phyloP scores from a whole-genome alignment of 2,888 invertebrate species.

The Phytoseiulus persimilis region DNA sequence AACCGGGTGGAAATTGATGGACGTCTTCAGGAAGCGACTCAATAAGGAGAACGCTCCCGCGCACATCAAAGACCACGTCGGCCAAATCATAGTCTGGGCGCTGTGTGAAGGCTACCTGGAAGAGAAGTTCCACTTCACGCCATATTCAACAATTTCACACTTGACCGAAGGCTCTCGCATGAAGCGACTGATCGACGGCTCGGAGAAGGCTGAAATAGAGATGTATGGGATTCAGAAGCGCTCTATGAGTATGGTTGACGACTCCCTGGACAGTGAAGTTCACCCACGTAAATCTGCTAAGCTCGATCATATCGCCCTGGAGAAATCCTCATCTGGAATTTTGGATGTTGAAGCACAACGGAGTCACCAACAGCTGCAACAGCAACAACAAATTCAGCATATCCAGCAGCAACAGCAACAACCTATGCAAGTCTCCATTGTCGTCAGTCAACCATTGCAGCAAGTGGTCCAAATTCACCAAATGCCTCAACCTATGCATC shows the following conservation, averaged over 20 bases:
- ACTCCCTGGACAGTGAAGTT: neutral
- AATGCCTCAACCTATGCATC: conserved; percentile 16
- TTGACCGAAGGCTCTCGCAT: conserved; percentile 15
- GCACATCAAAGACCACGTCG: conserved; percentile 13
- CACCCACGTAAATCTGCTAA: neutral
- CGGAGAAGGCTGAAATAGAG: neutral
- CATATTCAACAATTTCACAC: conserved; percentile 22
- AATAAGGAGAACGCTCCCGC: conserved; percentile 28
- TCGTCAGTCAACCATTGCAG: neutral
- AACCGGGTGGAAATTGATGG: conserved; percentile 32
- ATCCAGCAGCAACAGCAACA: conserved; percentile 13
- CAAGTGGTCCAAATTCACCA: conserved; percentile 26
- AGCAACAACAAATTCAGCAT: neutral
- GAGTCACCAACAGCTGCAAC: neutral
- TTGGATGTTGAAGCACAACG: neutral
- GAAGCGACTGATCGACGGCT: conserved; percentile 16
- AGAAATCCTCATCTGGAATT: neutral
- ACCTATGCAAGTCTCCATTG: conserved; percentile 6
- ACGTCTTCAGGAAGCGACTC: conserved; percentile 30
- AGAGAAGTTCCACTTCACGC: conserved; percentile 33
- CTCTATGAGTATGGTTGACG: neutral
- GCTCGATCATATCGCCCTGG: neutral
- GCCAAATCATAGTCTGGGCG: conserved; percentile 9
- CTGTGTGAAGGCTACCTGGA: conserved; percentile 19
- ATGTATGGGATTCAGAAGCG: conserved; percentile 15